Base-by-base conservation (phyloP, 2,797 vertebrate species). In the Nasua narica region DNA sequence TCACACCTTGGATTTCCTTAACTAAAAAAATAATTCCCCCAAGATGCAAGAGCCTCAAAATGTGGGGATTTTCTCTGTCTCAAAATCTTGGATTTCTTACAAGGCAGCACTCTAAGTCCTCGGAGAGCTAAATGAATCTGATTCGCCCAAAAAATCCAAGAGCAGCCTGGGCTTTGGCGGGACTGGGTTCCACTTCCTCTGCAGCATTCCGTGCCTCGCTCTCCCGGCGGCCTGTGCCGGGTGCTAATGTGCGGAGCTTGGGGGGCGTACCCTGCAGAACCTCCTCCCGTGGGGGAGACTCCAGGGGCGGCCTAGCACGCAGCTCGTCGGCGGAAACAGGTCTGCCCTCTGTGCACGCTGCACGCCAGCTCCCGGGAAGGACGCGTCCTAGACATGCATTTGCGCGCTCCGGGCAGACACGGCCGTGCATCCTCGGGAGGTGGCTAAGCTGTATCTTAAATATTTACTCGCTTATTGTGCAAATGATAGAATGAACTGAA, bases 371-470 rank as follows among this genome's bases (percentile, higher is more conserved):
- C 3, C 0, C 7, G 0, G 11, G 32, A 13, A 0, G 0, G 0
- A 0, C 0, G 2, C 8, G 15, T 7, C 4, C 1, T 1, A 4
- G 16, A 18, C 35, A 3, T 15, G 0, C 14, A 1, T 1, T 5
- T 32, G n/a, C 3, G 9, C 12, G 1, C 48, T 29, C 7, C 0
- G 0, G 6, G 56, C 7, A 43, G 23, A 25, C 21, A 1, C 0
- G 0, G 19, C 0, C 1, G 4, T 19, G 14, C 52, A 1, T 5
- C 16, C 79, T 9, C 21, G 7, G 23, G 10, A 7, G 32, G 60
- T 9, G 52, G 43, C 10, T 11, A 11, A 15, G 56, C 35, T 3
- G 7, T 0, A 0, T 7, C 32, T 23, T 40, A 27, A 90, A 19
- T 19, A 19, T 69, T 87, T 60, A 7, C 65, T 29, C 32, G 12